Percentiles rank a stretch among this genome's conserved stretches.
Evolutionary conservation across 2,888 invertebrate genomes (phyloP).

Genomic region (Malthinus flaveolus): DNA sequence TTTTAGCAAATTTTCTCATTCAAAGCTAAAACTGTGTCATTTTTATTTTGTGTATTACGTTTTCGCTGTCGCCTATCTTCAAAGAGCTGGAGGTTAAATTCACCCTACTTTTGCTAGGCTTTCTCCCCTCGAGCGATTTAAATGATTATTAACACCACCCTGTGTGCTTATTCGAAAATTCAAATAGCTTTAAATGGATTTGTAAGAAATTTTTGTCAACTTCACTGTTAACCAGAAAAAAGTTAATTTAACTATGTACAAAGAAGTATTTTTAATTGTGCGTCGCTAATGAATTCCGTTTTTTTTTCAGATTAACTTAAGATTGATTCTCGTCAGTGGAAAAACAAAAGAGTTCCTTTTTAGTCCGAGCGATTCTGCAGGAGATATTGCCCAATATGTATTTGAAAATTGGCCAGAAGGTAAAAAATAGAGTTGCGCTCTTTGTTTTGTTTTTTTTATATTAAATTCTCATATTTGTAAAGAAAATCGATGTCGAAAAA

Average conservation of each 20-base stretch:
- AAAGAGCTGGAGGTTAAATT: conserved; percentile 17
- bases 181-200: conserved; percentile 15
- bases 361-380: conserved; percentile 94
- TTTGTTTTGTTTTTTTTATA: background rate
- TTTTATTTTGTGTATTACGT: conserved; percentile 9
- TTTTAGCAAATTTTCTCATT: conserved; percentile 14
- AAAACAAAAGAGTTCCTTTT: conserved; percentile 99
- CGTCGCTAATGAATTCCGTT: conserved; percentile 6
- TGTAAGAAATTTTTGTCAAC: conserved; percentile 15
- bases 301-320: conserved; percentile 90
- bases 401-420: conserved; percentile 99
- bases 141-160: conserved; percentile 24
- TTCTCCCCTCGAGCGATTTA: conserved; percentile 21
- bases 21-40: conserved; percentile 15
- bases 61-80: conserved; percentile 10
- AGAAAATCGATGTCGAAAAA: no score
- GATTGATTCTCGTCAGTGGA: conserved; percentile 97
- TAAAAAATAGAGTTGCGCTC: conserved; percentile 53
- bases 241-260: no score
- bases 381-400: conserved; percentile 98
- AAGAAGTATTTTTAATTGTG: conserved; percentile 9
- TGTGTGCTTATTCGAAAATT: conserved; percentile 19
- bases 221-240: no score
- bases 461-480: no score
- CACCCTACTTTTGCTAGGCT: conserved; percentile 7